Percentiles rank a stretch among this genome's conserved stretches.
Conservation (phyloP, 2,113 vertebrate genomes). For the Odocoileus hemionus region DNA sequence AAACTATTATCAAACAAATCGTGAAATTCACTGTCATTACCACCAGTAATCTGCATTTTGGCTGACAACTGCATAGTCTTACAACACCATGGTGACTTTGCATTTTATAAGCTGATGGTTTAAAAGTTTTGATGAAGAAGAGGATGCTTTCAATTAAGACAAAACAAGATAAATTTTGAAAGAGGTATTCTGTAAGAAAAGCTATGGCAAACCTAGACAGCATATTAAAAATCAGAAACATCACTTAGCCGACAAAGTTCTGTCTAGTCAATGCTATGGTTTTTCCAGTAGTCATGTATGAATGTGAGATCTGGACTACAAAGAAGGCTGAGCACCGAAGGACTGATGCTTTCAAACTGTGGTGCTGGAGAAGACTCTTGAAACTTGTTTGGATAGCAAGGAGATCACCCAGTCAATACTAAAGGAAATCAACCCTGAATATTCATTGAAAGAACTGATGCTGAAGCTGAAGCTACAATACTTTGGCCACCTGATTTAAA, state of each 20-base stretch:
- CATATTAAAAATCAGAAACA: not conserved
- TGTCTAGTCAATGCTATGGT: not conserved
- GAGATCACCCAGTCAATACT: not conserved
- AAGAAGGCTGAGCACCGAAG: not conserved
- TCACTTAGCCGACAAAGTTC: not conserved
- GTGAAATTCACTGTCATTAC: conserved; percentile 7
- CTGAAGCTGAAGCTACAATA: not conserved
- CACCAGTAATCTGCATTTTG: not conserved
- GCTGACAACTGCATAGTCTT: not conserved
- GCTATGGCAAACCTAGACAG: not conserved
- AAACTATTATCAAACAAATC: not conserved
- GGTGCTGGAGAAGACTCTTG: not conserved
- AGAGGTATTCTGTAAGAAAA: not conserved
- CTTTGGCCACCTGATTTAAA: not conserved
- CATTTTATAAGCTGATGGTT: not conserved
- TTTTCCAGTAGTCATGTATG: not conserved
- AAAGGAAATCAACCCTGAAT: not conserved
- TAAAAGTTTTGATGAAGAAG: not conserved
- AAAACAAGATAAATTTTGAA: conserved; percentile 5
- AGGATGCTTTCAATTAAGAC: conserved; percentile 21
- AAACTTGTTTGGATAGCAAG: not conserved
- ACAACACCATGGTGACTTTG: not conserved
- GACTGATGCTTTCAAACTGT: not conserved
- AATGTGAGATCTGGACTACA: not conserved
- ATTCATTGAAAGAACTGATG: not conserved